phyloP scores from a whole-genome alignment of 1,140 invertebrate species.

The Cotesia chilonis region DNA sequence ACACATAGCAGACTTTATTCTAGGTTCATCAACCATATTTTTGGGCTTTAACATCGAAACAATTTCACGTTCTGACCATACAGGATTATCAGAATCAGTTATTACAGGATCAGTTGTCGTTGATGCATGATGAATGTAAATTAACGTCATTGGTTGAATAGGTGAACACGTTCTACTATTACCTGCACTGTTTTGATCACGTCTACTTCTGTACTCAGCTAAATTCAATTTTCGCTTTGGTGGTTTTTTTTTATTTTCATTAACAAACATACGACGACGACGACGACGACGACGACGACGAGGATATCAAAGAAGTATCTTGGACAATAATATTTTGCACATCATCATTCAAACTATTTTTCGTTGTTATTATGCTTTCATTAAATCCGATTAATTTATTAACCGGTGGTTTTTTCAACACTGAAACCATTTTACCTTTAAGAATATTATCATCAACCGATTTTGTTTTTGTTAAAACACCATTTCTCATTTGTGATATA shows the following conservation, averaged over 20 bases:
- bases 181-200: constrained; percentile 53
- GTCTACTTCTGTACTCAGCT: constrained; percentile 63
- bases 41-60: constrained; percentile 50
- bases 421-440: constrained; percentile 56
- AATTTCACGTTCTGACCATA: constrained; percentile 55
- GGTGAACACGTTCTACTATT: constrained; percentile 51
- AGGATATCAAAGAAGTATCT: constrained; percentile 1
- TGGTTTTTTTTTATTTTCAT: constrained; percentile 50
- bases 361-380: constrained; percentile 49
- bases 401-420: constrained; percentile 55
- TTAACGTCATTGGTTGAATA: constrained; percentile 48
- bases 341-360: constrained; percentile 47
- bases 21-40: constrained; percentile 48
- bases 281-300: too few species aligned
- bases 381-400: constrained; percentile 34
- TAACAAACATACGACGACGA: neutral
- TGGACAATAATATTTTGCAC: constrained; percentile 50
- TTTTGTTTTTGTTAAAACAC: constrained; percentile 48
- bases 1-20: constrained; percentile 41
- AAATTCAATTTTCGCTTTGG: constrained; percentile 63
- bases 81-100: constrained; percentile 43
- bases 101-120: constrained; percentile 53
- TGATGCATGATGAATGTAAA: constrained; percentile 52
- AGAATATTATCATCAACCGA: constrained; percentile 23
- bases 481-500: constrained; percentile 48